phyloP scores from a whole-genome alignment of 1,140 invertebrate genomes.

The Zaprionus davidi region DNA sequence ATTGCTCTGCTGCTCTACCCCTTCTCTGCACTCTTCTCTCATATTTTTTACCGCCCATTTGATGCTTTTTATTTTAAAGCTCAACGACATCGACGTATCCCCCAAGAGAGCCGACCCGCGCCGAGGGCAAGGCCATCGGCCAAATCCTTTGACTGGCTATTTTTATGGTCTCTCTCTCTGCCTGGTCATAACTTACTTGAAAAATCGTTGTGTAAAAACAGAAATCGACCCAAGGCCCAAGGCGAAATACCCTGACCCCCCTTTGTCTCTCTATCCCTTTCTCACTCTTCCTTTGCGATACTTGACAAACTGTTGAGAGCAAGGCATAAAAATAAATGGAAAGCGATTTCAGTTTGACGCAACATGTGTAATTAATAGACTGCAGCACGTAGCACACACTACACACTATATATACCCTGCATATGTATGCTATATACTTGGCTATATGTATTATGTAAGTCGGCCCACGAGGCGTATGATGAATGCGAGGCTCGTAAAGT shows the following conservation, averaged over 20 bases:
- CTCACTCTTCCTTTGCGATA: neutral
- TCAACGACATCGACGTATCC: conserved; percentile 17
- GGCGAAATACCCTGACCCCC: conserved; percentile 11
- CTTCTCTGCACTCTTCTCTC: conserved; percentile 10
- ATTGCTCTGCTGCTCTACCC: neutral
- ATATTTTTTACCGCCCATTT: conserved; percentile 26
- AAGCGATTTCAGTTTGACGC: conserved; percentile 67
- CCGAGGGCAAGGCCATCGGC: conserved; percentile 6
- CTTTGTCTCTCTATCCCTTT: rapidly evolving
- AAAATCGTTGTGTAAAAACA: conserved; percentile 52
- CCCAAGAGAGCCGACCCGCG: neutral
- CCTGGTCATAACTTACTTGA: conserved; percentile 54
- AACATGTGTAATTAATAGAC: conserved; percentile 82
- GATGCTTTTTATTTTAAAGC: conserved; percentile 36
- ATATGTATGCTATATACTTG: neutral
- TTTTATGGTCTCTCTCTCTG: conserved; percentile 31
- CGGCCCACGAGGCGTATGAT: conserved; percentile 35
- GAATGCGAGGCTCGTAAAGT: conserved; percentile 58
- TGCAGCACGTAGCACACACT: conserved; percentile 12
- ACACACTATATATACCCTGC: neutral
- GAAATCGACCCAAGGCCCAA: conserved; percentile 46
- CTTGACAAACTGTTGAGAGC: conserved; percentile 46
- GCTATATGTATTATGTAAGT: neutral
- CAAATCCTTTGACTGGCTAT: conserved; percentile 28
- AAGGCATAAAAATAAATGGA: conserved; percentile 74